These are phyloP conservation scores for Trissoscelio sp. DNA, from an alignment of 2,888 invertebrate species.

Conservation along the genomic window DNA sequence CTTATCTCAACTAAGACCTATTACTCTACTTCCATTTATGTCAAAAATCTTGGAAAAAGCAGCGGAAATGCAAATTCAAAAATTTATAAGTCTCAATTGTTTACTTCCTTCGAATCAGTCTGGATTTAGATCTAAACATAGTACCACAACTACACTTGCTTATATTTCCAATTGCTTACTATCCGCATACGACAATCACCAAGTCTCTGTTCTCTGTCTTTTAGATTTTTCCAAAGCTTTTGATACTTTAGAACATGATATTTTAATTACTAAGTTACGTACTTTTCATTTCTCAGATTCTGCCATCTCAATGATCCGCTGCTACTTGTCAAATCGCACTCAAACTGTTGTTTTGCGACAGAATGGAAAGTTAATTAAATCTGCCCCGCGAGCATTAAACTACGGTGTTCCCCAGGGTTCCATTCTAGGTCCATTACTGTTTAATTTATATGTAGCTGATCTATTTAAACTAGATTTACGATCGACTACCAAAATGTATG, in stretches of 20 bases:
- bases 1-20: not conserved
- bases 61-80: not conserved
- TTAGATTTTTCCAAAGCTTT: slow-evolving; percentile 21
- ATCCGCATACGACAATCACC: not conserved
- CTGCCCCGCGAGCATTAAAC: too few species aligned
- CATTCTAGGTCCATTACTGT: slow-evolving; percentile 1
- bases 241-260: not conserved
- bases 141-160: not conserved
- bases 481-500: not conserved
- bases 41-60: slow-evolving; percentile 7
- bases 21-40: not conserved
- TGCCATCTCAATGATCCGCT: not conserved
- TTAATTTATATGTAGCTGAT: slow-evolving; percentile 6
- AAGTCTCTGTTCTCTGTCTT: not conserved
- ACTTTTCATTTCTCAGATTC: not conserved
- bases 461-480: not conserved
- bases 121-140: not conserved
- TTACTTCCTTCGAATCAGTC: not conserved
- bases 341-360: too few species aligned
- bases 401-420: slow-evolving; percentile 6
- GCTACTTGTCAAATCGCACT: not conserved
- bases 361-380: too few species aligned
- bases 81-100: not conserved
- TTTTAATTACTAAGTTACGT: not conserved
- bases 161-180: not conserved